Evolutionary conservation across 1,140 invertebrate genomes (phyloP), one percentile per base, ranked within the genome.

Genomic region (Drosophila lowei): DNA sequence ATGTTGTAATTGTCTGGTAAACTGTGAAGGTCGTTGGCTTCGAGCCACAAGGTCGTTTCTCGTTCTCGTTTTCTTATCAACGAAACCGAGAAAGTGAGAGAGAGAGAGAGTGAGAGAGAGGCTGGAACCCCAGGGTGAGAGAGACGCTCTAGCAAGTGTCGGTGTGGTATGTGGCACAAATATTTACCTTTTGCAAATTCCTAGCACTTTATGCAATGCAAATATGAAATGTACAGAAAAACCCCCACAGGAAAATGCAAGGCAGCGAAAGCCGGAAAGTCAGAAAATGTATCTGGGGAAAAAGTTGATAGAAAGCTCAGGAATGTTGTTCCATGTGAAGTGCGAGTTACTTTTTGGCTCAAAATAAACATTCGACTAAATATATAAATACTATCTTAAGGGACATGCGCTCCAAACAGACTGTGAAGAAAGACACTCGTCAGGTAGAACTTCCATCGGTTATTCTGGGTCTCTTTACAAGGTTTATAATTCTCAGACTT

Each of bases 121-220:
- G 48, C 9, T 34, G 30, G 9, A 11, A 34, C 30, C 7, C 28
- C 54, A 62, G 30, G 55, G 21, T 41, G 15, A 67, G 46, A 42
- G 48, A 23, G 66, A 53, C 23, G 23, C 23, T 25, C 23, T 5
- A 25, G 16, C 41, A 48, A 21, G n/a, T 34, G 30, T 34, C 28
- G 46, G 44, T 46, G 59, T 78, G 16, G 72, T 61, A 58, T 71
- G 72, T 84, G 58, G 50, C 61, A 75, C 78, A 88, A 86, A 86
- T 88, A 88, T 86, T 86, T 86, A 64, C 30, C 75, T 60, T 60
- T 49, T 68, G 81, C 83, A 77, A 76, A 86, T 86, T 88, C 81
- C 83, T 68, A 74, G 65, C 74, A 77, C 73, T 86, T 77, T 77
- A 23, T 73, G 48, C 30, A 52, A 53, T 53, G 58, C 49, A 70